Base-by-base conservation (phyloP, 2,797 vertebrate species). In the Leptatherina wallacei region DNA sequence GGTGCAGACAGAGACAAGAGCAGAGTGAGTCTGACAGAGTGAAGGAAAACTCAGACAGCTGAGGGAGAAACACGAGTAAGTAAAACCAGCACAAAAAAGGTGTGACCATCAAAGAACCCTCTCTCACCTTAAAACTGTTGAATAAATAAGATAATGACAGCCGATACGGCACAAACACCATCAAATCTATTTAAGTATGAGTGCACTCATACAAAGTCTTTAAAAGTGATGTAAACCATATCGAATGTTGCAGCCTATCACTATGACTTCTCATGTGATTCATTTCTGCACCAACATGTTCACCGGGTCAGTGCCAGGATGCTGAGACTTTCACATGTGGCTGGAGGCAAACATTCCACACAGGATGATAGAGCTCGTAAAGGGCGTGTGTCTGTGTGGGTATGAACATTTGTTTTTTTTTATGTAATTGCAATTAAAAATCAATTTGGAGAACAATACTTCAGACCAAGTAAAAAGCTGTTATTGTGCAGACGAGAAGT, bases 291-390 rank as follows among this genome's bases (percentile, higher is more conserved):
- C 66, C 78, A 63, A 91, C 93, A 89, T 84, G 92, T 88, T 71
- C 71, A 55, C 78, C 81, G 64, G 60, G 57, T 64, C 65, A 29
- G 52, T 78, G 85, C 87, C 88, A 89, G 75, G 84, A 83, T 72
- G 75, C 77, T 78, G 33, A 81, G 80, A 79, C 80, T 71, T 84
- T 66, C 42, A 72, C 57, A 75, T 29, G 1, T 79, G 51, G 86
- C 91, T 90, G 81, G 70, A 85, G 90, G 88, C 89, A 76, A 85
- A 85, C 81, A 91, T 89, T 90, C 85, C 86, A 78, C 60, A 33
- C 69, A 29, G 55, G 70, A 87, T 75, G 67, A 82, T 70, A 71
- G 29, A 56, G 66, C 63, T 65, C 72, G 33, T 58, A 61, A 70
- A 58, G 52, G 10, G 40, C 20, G 32, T 32, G 42, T 27, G 38